A percentile compares a stretch with the other conserved stretches of the same genome.
Evolutionary conservation across 1,140 invertebrate genomes (phyloP).

Genomic region (Dryas iulia): DNA sequence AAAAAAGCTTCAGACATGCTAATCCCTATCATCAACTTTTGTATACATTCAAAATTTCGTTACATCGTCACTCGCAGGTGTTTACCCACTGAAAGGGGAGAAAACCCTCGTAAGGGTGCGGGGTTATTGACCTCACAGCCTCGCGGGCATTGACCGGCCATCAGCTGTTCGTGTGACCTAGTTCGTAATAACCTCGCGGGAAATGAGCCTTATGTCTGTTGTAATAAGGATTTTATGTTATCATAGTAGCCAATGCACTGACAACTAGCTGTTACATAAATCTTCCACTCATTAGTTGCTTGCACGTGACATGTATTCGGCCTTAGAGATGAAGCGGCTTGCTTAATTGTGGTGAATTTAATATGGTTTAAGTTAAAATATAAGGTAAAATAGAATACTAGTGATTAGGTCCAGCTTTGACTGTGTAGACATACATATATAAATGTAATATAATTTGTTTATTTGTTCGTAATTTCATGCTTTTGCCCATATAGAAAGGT

Average conservation of each 20-base stretch:
- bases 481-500: no score
- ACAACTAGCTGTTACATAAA: constrained; percentile 4
- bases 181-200: background rate
- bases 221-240: background rate
- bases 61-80: background rate
- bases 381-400: no score
- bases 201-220: background rate
- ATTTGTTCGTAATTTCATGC: no score
- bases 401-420: background rate
- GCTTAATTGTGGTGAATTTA: background rate
- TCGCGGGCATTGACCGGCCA: constrained; percentile 2
- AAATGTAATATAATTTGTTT: no score
- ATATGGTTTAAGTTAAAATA: background rate
- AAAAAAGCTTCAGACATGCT: no score
- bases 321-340: background rate
- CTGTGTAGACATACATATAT: background rate
- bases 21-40: background rate
- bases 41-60: background rate
- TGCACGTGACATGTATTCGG: background rate
- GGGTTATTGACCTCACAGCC: background rate
- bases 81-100: background rate
- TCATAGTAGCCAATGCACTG: background rate
- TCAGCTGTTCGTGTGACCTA: background rate
- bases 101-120: background rate
- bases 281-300: constrained; percentile 1